Percentiles rank a stretch among this genome's conserved stretches.
phyloP scores from a whole-genome alignment of 2,888 invertebrate species.

The Pandemis corylana region DNA sequence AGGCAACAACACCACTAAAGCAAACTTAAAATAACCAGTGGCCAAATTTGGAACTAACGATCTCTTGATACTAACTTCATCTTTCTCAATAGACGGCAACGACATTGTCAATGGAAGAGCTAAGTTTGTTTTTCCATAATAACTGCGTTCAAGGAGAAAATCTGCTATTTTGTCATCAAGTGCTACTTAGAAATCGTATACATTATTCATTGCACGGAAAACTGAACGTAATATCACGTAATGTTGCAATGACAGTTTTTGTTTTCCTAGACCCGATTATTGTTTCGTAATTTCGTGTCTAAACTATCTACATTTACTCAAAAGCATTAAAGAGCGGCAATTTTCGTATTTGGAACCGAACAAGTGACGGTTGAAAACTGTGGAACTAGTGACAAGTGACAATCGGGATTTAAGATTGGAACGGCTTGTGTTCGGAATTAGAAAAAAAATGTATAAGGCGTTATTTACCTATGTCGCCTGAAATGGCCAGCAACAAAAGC shows the following conservation, averaged over 20 bases:
- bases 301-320: too few species aligned
- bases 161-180: constrained; percentile 34
- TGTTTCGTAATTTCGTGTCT: neutral
- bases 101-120: constrained; percentile 11
- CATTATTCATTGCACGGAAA: constrained; percentile 43
- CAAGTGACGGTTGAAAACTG: too few species aligned
- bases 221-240: constrained; percentile 37
- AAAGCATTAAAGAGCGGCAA: too few species aligned
- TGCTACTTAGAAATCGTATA: constrained; percentile 33
- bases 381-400: too few species aligned
- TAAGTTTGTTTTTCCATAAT: constrained; percentile 11
- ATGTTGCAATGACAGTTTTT: constrained; percentile 27
- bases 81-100: neutral
- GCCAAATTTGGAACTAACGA: constrained; percentile 1
- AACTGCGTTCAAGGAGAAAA: constrained; percentile 35
- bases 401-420: too few species aligned
- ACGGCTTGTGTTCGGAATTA: too few species aligned
- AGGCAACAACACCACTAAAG: constrained; percentile 21
- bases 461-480: too few species aligned
- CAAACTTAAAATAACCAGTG: constrained; percentile 6
- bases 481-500: too few species aligned
- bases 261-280: neutral
- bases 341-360: too few species aligned
- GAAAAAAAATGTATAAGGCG: too few species aligned
- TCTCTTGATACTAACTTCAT: neutral